phyloP scores from a whole-genome alignment of 1,140 invertebrate genomes.

The Magallana gigas region DNA sequence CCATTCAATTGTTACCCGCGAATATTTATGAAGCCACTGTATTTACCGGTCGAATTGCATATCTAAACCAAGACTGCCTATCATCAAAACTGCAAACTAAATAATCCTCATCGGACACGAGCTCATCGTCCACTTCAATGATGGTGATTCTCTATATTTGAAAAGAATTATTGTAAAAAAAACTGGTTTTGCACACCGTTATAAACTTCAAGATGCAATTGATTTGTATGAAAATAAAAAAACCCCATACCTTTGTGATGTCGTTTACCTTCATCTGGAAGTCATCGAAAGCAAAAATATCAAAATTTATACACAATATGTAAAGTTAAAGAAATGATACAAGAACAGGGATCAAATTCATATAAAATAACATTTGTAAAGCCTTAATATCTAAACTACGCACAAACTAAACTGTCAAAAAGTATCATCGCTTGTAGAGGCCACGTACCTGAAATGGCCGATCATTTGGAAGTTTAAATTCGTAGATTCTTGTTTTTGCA shows the following conservation, averaged over 20 bases:
- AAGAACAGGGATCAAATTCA: no score
- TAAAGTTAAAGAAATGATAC: no score
- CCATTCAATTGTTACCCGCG: no score
- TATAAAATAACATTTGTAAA: no score
- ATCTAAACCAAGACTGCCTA: conserved; percentile 9
- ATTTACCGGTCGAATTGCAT: not conserved
- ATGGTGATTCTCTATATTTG: not conserved
- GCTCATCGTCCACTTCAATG: not conserved
- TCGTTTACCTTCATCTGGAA: not conserved
- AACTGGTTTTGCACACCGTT: not conserved
- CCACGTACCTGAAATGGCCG: not conserved
- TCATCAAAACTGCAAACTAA: conserved; percentile 8
- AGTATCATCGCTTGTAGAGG: no score
- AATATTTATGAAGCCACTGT: no score
- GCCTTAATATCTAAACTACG: no score
- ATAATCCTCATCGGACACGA: not conserved
- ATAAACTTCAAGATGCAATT: not conserved
- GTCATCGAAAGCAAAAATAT: no score
- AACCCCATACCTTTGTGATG: not conserved
- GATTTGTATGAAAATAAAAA: not conserved
- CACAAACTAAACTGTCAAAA: no score
- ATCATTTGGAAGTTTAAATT: not conserved
- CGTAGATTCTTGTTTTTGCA: conserved; percentile 11
- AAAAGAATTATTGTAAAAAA: not conserved
- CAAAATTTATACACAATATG: no score